Evolutionary conservation across 1,140 invertebrate species (phyloP), one percentile per base, ranked within the genome.

Genomic region (Saxidomus purpurata): DNA sequence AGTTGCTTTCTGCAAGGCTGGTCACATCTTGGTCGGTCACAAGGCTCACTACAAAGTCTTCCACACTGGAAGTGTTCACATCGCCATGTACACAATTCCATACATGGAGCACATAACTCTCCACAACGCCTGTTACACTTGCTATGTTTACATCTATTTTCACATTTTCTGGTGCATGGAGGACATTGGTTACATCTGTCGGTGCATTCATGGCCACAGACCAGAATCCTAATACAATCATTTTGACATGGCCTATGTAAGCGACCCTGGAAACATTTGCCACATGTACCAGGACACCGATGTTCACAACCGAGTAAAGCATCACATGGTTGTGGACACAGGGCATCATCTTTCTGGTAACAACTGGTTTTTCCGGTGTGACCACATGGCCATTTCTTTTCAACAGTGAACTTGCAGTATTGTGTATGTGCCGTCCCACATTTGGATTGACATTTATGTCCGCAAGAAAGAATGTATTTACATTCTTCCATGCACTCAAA

Each of bases 61-160:
- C n/a, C 94, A 93, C 97, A 98, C 63, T 86, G 86, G 11, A 95
- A 94, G 94, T 97, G 97, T 34, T 59, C 6, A 92, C 97, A 96
- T 9, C 52, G n/a, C 95, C 96, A 96, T 15, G 59, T 55, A 83
- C 95, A 95, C 36, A 81, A 82, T 80, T 97, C 97, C 90, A 95
- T 94, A 90, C 97, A 98, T 0, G 94, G 93, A 1, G 91, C 93
- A 94, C 97, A 98, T 0, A 96, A 96, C 52, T 96, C 94, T 3
- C 97, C 97, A 94, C 97, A 98, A 34, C 92, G 89, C 34, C 96
- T 95, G 0, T 89, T 92, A 92, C 97, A 98, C 83, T 91, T 94
- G 43, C 94, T 96, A 86, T 96, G 96, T 1, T 55, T 77, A 94
- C 97, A 98, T 67, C 93, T 95, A 76, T 97, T 96, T 80, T 96